phyloP scores from a whole-genome alignment of 2,888 invertebrate species.

The Sipha maydis region DNA sequence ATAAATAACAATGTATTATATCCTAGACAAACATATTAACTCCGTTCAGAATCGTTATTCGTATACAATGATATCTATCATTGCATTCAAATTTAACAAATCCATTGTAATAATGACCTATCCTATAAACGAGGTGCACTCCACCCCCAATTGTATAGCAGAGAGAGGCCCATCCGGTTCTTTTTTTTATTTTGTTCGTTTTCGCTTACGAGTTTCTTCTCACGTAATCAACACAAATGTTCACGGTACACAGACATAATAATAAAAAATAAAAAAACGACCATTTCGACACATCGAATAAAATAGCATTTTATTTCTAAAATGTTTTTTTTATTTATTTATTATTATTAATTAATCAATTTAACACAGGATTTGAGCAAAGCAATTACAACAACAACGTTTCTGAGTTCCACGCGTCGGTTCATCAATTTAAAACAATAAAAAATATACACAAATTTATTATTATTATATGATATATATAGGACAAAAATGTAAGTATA shows the following conservation, averaged over 20 bases:
- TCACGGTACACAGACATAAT: neutral
- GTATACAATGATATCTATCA: too few species aligned
- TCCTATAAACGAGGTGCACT: too few species aligned
- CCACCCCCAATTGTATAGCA: too few species aligned
- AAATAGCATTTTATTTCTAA: neutral
- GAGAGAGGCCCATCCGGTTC: too few species aligned
- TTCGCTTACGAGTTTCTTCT: neutral
- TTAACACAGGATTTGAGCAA: constrained; percentile 55
- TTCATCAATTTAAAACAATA: neutral
- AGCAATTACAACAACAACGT: constrained; percentile 30
- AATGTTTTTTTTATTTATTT: neutral
- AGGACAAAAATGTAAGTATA: neutral
- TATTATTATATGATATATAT: neutral
- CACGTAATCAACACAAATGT: constrained; percentile 42
- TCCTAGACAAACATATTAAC: too few species aligned
- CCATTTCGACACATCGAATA: neutral
- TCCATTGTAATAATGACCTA: too few species aligned
- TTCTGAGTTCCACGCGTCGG: neutral
- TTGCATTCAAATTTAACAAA: too few species aligned
- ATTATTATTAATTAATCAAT: neutral
- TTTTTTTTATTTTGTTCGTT: neutral
- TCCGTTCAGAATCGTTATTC: too few species aligned
- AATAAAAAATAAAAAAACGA: neutral
- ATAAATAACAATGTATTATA: too few species aligned
- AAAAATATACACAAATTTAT: neutral